Evolutionary conservation across 1,140 invertebrate species (phyloP), one percentile per base, ranked within the genome.

Genomic region (Drosophila ohnishii): DNA sequence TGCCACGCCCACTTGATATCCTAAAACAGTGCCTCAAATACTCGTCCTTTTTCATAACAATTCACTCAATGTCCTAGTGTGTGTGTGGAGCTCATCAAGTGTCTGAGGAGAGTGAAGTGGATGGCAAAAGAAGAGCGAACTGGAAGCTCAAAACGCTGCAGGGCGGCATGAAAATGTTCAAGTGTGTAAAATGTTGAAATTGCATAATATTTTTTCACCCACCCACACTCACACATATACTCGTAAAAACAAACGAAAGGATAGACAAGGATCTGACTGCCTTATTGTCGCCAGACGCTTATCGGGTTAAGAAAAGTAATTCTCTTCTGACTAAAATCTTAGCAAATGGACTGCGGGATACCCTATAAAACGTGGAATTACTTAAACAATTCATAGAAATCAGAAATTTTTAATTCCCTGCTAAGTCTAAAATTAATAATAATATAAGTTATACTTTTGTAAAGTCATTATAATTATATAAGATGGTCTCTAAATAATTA

Each of bases 131-230:
- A 60, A 55, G 34, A 53, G 34, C 50, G 66, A 63, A 47, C 63
- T 70, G 53, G 59, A 57, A 63, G 53, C 76, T 59, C 67, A 50
- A 72, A 69, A 56, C 79, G 80, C 84, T 74, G 73, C 62, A 66
- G 80, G 83, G 73, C 74, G 50, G 58, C 64, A 66, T 50, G 56
- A 77, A 70, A 86, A 75, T 71, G 55, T 58, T 67, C 80, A 58
- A 80, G 66, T 88, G 83, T 69, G 48, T 74, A 83, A 72, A 80
- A 76, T 88, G 84, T 84, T 72, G 66, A 89, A 88, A 88, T 88
- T 88, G 76, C 84, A 88, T 84, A 88, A 88, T 84, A 88, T 88
- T 80, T 88, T 72, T 74, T 32, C 66, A 55, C 40, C 66, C 61
- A 67, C 72, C 62, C 44, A 75, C 47, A 59, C 57, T 60, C n/a